A percentile compares a stretch with the other conserved stretches of the same genome.
phyloP scores from a whole-genome alignment of 2,113 vertebrate genomes.

The Hippocampus abdominalis region DNA sequence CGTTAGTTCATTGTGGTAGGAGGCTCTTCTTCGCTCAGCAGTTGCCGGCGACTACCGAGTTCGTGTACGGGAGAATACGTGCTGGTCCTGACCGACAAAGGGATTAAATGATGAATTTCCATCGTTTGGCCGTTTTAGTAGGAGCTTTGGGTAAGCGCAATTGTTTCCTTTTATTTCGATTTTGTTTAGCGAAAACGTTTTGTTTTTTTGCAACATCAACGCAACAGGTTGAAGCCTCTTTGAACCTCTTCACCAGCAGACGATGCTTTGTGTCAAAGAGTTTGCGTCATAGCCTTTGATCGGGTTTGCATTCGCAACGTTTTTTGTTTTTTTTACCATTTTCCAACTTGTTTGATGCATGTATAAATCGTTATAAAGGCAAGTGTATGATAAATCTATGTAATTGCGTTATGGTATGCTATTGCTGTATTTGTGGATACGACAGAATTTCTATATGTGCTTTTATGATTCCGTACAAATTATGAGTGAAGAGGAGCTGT shows the following conservation, averaged over 20 bases:
- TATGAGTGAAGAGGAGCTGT: no score
- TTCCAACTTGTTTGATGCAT: background rate
- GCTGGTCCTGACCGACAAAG: slow-evolving; percentile 18
- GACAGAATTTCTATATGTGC: background rate
- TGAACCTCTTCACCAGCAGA: background rate
- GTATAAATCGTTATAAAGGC: background rate
- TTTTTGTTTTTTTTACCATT: background rate
- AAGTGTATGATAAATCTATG: background rate
- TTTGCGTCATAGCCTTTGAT: background rate
- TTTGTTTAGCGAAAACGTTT: background rate
- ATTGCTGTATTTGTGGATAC: no score
- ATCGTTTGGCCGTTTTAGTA: slow-evolving; percentile 48
- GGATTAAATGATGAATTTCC: slow-evolving; percentile 58
- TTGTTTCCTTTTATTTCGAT: background rate
- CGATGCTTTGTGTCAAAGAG: background rate
- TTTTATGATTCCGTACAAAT: background rate
- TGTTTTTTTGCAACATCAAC: background rate
- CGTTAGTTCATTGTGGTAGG: background rate
- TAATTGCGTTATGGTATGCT: background rate
- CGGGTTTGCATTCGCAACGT: background rate
- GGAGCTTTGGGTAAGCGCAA: slow-evolving; percentile 57
- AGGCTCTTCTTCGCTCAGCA: background rate
- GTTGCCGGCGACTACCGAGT: slow-evolving; percentile 21
- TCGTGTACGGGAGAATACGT: slow-evolving; percentile 40
- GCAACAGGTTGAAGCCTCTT: slow-evolving; percentile 63